Conservation (phyloP, 2,113 vertebrate genomes). For the Upupa epops region DNA sequence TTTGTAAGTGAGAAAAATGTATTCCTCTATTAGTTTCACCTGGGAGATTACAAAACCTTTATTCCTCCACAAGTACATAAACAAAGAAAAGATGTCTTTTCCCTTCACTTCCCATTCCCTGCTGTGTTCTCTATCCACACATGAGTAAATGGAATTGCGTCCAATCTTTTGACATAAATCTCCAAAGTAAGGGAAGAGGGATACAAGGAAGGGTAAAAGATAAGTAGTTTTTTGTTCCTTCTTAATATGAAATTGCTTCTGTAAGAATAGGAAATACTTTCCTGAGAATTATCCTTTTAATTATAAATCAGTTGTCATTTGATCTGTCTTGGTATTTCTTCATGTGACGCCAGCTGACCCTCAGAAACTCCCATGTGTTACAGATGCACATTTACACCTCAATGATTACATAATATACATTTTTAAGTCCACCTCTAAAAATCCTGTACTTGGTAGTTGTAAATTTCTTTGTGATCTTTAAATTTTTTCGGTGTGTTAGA, state of each 20-base stretch:
- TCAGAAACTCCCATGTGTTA: background rate
- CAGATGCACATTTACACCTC: background rate
- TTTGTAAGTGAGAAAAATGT: background rate
- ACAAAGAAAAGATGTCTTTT: background rate
- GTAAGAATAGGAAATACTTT: background rate
- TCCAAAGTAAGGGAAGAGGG: background rate
- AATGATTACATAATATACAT: background rate
- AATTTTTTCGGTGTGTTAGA: background rate
- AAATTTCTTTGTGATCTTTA: background rate
- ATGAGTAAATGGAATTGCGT: background rate
- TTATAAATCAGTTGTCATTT: background rate
- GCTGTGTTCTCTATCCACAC: background rate
- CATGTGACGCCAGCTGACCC: background rate
- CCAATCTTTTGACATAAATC: background rate
- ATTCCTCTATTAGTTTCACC: background rate
- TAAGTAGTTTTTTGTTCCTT: background rate
- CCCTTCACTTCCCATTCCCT: background rate
- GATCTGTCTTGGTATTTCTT: background rate
- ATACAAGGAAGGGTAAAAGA: background rate
- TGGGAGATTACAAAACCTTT: background rate
- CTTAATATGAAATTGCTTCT: background rate
- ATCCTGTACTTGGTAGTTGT: background rate
- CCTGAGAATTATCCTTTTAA: background rate
- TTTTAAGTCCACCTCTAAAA: background rate
- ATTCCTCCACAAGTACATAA: background rate